Conservation (phyloP, 2,888 invertebrate species). For the Netelia inedita region DNA sequence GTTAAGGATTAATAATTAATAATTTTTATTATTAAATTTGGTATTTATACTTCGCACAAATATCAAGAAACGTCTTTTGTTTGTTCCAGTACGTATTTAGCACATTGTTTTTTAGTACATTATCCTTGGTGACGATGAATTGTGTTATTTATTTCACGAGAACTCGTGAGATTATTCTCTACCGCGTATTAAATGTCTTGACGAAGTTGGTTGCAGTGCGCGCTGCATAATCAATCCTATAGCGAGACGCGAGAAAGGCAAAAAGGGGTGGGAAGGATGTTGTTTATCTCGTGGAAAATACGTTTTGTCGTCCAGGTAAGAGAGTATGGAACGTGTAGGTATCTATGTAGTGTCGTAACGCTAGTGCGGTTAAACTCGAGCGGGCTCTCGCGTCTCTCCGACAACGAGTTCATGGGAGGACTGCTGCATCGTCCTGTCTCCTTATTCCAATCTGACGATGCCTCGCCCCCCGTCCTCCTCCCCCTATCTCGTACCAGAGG, state of each 20-base stretch:
- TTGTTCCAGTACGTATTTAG: not conserved
- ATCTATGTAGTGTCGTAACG: not conserved
- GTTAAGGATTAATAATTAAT: too few species aligned
- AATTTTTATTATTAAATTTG: too few species aligned
- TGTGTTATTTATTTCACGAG: too few species aligned
- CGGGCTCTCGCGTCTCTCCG: not conserved
- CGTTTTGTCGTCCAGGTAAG: not conserved
- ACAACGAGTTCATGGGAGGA: too few species aligned
- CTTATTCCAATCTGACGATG: not conserved
- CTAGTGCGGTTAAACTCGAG: constrained; percentile 15
- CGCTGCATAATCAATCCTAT: not conserved
- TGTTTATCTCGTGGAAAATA: constrained; percentile 33
- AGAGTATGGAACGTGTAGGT: not conserved
- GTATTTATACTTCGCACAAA: too few species aligned
- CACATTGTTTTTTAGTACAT: not conserved
- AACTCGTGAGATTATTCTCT: too few species aligned
- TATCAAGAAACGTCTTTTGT: not conserved
- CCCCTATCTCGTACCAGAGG: not conserved
- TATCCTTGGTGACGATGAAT: not conserved
- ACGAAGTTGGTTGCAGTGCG: not conserved
- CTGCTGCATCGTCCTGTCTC: not conserved
- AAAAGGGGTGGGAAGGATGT: not conserved
- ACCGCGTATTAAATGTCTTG: too few species aligned
- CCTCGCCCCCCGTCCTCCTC: not conserved
- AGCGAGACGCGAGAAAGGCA: not conserved